Evolutionary conservation across 2,797 vertebrate species (phyloP), one percentile per base, ranked within the genome.

Genomic region (Crocodylus rhombifer): DNA sequence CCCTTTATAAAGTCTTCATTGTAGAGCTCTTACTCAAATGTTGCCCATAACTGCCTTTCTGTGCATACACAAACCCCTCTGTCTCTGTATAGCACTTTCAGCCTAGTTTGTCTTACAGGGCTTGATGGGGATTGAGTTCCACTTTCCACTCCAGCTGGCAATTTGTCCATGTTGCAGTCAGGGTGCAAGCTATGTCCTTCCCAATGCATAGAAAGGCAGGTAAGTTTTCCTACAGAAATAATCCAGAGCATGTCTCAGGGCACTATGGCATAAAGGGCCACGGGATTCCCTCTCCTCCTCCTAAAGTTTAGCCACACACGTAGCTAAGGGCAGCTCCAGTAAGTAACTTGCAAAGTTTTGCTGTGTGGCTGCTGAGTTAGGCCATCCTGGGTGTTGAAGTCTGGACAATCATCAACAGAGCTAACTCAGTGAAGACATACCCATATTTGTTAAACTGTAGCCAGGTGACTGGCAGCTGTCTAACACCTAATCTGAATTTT

Each of bases 401-500:
- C 65, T 12, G 42, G 10, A 69, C 30, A 12, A 33, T 69, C 17
- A 21, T 51, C n/a, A 93, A 23, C 81, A 26, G 58, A 77, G 42
- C 74, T 80, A 81, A 23, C 78, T 78, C 80, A 90, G 89, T 2
- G 7, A 92, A 92, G 87, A 88, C 84, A 51, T 51, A 51, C 42
- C 42, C 42, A 51, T 11, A 51, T 82, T 60, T 87, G 79, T 85
- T 90, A 30, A 84, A 87, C 57, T 14, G 56, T 95, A 94, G 77
- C 78, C 87, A 87, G 76, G 87, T 94, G 93, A 86, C 87, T 91
- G 87, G 91, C 90, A 95, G 73, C 86, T 89, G 25, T 82, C 95
- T 96, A 97, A 94, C 89, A 87, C 63, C 65, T 90, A 91, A 94
- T 92, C 91, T 86, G 90, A 73, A 86, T 96, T 97, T 95, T 92